These are phyloP conservation scores for Falco biarmicus DNA, from an alignment of 2,797 vertebrate genomes.

Conservation along the genomic window DNA sequence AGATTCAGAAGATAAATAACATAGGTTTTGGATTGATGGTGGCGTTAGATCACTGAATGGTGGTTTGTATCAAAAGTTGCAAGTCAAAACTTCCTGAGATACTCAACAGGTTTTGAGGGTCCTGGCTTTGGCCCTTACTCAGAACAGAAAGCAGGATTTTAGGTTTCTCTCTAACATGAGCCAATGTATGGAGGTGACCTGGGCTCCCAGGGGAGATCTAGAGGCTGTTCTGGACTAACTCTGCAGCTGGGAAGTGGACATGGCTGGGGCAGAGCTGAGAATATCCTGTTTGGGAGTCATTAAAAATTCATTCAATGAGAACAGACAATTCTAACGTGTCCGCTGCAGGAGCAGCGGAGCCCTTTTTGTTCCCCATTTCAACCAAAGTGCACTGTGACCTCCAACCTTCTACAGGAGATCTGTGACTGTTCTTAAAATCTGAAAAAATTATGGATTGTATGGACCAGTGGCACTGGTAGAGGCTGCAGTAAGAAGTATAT, in stretches of 20 bases:
- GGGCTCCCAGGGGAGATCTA: not conserved
- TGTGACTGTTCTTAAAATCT: not conserved
- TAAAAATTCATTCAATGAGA: not conserved
- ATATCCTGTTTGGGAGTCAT: not conserved
- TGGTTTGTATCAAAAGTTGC: not conserved
- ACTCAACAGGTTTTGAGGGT: not conserved
- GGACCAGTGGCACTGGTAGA: not conserved
- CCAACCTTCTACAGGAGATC: not conserved
- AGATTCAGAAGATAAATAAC: not conserved
- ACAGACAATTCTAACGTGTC: not conserved
- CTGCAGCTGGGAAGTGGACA: not conserved
- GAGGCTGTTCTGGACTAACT: not conserved
- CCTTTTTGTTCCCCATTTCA: not conserved
- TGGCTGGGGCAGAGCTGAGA: not conserved
- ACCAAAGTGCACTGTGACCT: not conserved
- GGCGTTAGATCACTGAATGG: not conserved
- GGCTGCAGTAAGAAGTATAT: not conserved
- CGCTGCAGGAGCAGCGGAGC: not conserved
- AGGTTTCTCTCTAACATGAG: not conserved
- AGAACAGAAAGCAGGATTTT: not conserved
- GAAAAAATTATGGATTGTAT: rapidly evolving
- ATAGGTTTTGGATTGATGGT: not conserved
- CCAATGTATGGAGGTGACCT: not conserved
- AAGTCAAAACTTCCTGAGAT: not conserved
- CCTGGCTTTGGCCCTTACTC: not conserved